These are phyloP conservation scores for Chloroclysta siterata DNA, from an alignment of 2,888 invertebrate species.

Conservation along the genomic window DNA sequence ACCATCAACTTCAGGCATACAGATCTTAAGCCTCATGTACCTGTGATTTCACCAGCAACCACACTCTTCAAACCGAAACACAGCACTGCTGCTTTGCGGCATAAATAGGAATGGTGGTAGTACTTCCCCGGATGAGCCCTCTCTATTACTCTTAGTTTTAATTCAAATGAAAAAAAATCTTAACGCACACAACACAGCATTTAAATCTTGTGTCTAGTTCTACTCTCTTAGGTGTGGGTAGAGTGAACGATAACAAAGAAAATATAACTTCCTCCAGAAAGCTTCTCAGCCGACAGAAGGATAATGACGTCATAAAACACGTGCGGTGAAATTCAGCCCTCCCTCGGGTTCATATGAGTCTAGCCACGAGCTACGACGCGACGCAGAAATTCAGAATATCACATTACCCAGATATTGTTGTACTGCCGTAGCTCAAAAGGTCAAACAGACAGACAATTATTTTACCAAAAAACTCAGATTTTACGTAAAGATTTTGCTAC, in stretches of 20 bases:
- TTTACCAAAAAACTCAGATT: constrained; percentile 4
- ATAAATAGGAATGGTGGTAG: too few species aligned
- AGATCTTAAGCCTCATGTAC: too few species aligned
- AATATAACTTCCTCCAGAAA: constrained; percentile 25
- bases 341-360: constrained; percentile 28
- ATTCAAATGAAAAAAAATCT: not conserved
- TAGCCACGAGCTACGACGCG: constrained; percentile 14
- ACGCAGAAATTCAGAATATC: constrained; percentile 13
- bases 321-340: constrained; percentile 30
- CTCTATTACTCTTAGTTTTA: too few species aligned
- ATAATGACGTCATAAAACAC: constrained; percentile 40
- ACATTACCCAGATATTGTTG: constrained; percentile 6
- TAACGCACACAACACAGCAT: not conserved
- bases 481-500: constrained; percentile 6
- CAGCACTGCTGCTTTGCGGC: too few species aligned
- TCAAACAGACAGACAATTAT: constrained; percentile 5
- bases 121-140: too few species aligned
- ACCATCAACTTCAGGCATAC: too few species aligned
- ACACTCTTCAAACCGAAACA: too few species aligned
- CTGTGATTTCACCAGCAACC: too few species aligned
- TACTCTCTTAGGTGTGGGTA: constrained; percentile 13
- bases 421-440: constrained; percentile 13
- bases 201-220: too few species aligned
- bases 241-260: constrained; percentile 26
- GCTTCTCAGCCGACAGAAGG: constrained; percentile 9